phyloP scores from a whole-genome alignment of 1,140 invertebrate species.

The Aphis gossypii region DNA sequence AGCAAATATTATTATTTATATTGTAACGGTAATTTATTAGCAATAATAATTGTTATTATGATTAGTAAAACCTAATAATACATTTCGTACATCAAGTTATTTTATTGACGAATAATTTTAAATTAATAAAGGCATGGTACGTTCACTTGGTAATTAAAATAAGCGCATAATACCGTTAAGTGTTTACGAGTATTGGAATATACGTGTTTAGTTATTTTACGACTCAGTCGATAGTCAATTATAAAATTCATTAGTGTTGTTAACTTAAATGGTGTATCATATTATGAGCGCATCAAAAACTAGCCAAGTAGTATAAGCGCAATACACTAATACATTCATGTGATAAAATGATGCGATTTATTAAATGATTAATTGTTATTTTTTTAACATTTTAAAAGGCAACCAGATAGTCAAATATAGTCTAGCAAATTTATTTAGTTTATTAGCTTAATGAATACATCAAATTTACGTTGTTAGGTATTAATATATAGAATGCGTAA shows the following conservation, averaged over 20 bases:
- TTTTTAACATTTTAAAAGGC: background rate
- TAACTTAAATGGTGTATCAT: background rate
- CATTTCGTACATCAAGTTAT: background rate
- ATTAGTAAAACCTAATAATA: background rate
- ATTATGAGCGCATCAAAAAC: background rate
- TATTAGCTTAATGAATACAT: background rate
- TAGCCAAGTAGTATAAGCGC: background rate
- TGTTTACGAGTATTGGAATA: background rate
- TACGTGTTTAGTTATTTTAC: background rate
- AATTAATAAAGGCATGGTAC: background rate
- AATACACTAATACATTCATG: background rate
- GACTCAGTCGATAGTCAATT: background rate
- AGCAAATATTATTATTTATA: slow-evolving; percentile 3
- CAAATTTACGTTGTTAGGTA: background rate
- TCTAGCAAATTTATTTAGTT: background rate
- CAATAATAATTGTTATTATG: background rate
- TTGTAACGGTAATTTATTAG: background rate
- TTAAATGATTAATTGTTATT: background rate
- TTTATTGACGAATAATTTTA: background rate
- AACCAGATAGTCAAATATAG: background rate
- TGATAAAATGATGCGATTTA: background rate
- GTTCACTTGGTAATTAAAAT: background rate
- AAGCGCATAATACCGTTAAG: background rate
- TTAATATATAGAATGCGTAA: background rate
- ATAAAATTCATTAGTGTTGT: slow-evolving; percentile 23